Evolutionary conservation across 2,113 vertebrate species (phyloP).

Genomic region (Crocuta crocuta): DNA sequence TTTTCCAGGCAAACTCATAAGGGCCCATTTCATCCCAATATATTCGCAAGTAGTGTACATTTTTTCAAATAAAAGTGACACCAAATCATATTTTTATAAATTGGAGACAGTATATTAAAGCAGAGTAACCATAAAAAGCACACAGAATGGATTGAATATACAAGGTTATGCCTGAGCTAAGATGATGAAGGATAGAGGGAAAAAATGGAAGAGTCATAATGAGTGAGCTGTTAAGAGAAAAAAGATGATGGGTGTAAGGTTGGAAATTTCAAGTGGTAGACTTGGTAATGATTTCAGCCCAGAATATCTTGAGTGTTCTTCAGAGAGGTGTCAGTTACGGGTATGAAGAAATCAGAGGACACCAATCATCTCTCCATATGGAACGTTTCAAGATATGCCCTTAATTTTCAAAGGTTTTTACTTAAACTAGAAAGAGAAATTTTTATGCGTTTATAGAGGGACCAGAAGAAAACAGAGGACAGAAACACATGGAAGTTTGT

Average conservation of each 20-base stretch:
- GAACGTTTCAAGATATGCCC: not conserved
- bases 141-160: not conserved
- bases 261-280: not conserved
- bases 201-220: not conserved
- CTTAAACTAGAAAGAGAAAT: not conserved
- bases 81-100: not conserved
- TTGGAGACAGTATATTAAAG: not conserved
- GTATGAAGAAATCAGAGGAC: not conserved
- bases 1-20: not conserved
- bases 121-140: constrained; percentile 12
- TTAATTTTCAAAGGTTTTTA: not conserved
- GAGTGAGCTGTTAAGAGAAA: not conserved
- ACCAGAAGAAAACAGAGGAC: not conserved
- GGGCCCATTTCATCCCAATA: not conserved
- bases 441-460: not conserved
- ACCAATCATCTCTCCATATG: not conserved
- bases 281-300: not conserved
- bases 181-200: not conserved
- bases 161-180: not conserved
- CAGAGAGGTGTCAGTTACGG: not conserved
- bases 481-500: not conserved
- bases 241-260: not conserved
- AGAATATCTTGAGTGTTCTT: not conserved
- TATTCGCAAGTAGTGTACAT: not conserved
- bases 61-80: constrained; percentile 5